phyloP scores from a whole-genome alignment of 2,113 vertebrate species.

The Phycodurus eques region DNA sequence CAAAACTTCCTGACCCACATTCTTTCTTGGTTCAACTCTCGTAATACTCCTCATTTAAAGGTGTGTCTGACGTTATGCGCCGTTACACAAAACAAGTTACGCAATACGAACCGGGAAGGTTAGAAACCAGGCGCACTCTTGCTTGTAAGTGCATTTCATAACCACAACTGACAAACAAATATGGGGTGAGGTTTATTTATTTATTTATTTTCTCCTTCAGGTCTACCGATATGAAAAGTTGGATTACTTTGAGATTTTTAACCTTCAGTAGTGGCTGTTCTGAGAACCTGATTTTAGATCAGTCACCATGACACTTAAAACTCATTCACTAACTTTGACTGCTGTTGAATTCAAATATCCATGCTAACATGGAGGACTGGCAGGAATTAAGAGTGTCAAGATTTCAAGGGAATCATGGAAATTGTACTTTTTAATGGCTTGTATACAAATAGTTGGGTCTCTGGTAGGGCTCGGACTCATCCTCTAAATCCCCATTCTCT shows the following conservation, averaged over 20 bases:
- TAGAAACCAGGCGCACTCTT: background rate
- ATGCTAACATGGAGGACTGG: background rate
- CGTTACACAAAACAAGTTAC: background rate
- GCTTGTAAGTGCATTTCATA: background rate
- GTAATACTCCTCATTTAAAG: background rate
- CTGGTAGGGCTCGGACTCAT: no score
- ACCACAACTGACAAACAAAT: background rate
- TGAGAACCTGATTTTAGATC: no score
- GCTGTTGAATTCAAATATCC: background rate
- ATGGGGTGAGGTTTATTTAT: background rate
- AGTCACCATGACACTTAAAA: no score
- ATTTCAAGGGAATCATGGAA: background rate
- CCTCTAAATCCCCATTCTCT: no score
- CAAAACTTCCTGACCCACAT: background rate
- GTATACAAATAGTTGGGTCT: background rate
- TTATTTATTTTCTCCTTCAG: conserved; percentile 17
- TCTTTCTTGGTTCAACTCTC: background rate
- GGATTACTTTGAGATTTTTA: conserved; percentile 49
- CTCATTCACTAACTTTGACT: background rate
- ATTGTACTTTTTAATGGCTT: background rate
- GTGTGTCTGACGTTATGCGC: background rate
- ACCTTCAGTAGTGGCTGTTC: conserved; percentile 32
- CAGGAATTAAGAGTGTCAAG: background rate
- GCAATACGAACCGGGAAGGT: background rate
- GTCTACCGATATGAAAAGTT: conserved; percentile 31